These are phyloP conservation scores for Pseudonaja textilis DNA, from an alignment of 2,113 vertebrate genomes.

Conservation along the genomic window DNA sequence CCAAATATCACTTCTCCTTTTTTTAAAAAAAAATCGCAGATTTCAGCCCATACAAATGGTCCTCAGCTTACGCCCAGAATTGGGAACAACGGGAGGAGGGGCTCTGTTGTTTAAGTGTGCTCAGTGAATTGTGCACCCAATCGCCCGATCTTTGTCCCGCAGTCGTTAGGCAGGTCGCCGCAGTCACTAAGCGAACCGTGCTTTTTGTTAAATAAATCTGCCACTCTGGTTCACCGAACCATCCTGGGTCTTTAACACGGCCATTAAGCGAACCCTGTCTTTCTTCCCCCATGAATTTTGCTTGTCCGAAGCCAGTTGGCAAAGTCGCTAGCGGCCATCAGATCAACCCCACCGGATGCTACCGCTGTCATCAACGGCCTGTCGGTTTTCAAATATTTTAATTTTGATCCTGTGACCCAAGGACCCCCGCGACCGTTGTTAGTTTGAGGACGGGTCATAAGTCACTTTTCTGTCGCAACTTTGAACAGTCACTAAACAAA, in stretches of 20 bases:
- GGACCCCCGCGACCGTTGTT: not conserved
- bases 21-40: not conserved
- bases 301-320: not conserved
- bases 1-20: not conserved
- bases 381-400: not conserved
- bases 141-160: not conserved
- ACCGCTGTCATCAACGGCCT: not conserved
- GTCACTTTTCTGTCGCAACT: not conserved
- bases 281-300: not conserved
- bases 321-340: not conserved
- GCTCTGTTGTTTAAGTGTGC: not conserved
- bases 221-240: not conserved
- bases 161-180: not conserved
- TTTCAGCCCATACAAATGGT: too few relatives aligned
- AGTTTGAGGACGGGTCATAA: not conserved
- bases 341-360: not conserved
- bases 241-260: not conserved
- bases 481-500: not conserved
- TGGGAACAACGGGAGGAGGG: not conserved
- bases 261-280: not conserved
- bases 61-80: too few relatives aligned
- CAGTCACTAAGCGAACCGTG: not conserved
- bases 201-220: not conserved
- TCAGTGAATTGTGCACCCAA: not conserved
- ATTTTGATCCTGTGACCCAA: not conserved